A percentile compares a stretch with the other conserved stretches of the same genome.
Conservation (phyloP, 1,140 invertebrate genomes). For the Daktulosphaira vitifoliae region DNA sequence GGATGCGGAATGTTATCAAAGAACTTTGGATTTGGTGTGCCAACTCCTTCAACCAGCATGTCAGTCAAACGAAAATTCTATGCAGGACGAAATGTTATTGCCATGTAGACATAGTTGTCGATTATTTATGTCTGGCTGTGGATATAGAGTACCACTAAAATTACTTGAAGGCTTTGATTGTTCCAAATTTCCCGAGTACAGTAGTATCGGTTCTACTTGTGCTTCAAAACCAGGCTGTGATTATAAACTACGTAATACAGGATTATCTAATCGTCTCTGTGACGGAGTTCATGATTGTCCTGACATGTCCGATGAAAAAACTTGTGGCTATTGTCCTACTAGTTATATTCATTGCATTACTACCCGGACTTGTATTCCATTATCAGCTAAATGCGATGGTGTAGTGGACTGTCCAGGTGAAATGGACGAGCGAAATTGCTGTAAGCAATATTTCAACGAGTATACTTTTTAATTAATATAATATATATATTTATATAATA, state of each 20-base stretch:
- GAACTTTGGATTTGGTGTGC: slow-evolving; percentile 78
- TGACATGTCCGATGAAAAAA: slow-evolving; percentile 69
- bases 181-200: slow-evolving; percentile 67
- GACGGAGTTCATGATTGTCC: slow-evolving; percentile 79
- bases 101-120: slow-evolving; percentile 78
- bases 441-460: too few species aligned
- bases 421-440: slow-evolving; percentile 73
- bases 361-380: slow-evolving; percentile 61
- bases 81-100: slow-evolving; percentile 51
- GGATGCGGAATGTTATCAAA: slow-evolving; percentile 75
- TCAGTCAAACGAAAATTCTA: slow-evolving; percentile 42
- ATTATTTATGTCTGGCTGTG: slow-evolving; percentile 74
- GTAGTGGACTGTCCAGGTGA: slow-evolving; percentile 73
- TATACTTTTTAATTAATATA: too few species aligned
- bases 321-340: slow-evolving; percentile 64
- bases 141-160: slow-evolving; percentile 57
- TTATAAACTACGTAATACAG: slow-evolving; percentile 36
- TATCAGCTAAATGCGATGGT: slow-evolving; percentile 66
- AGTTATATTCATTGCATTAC: slow-evolving; percentile 63
- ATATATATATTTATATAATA: too few species aligned
- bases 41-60: slow-evolving; percentile 73
- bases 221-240: slow-evolving; percentile 44
- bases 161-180: slow-evolving; percentile 67
- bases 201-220: slow-evolving; percentile 57
- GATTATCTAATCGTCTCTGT: slow-evolving; percentile 52